phyloP scores from a whole-genome alignment of 2,888 invertebrate genomes.

The Drosophila fungiperda region DNA sequence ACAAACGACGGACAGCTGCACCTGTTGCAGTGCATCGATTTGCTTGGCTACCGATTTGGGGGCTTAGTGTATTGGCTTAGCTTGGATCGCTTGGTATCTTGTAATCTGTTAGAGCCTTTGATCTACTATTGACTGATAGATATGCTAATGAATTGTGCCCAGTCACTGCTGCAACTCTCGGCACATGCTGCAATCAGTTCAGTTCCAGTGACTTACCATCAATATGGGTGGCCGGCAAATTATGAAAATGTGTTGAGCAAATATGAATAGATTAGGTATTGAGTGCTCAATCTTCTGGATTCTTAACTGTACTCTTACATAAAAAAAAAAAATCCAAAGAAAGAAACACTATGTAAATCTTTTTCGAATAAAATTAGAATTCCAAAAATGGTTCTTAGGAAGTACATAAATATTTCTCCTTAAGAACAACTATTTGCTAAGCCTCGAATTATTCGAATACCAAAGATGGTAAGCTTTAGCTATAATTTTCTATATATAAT shows the following conservation, averaged over 20 bases:
- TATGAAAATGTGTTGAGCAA: conserved; percentile 25
- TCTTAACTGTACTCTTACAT: conserved; percentile 16
- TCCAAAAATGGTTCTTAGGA: background rate
- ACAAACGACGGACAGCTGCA: conserved; percentile 70
- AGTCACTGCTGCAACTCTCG: conserved; percentile 33
- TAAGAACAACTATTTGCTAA: background rate
- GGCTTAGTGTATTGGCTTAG: conserved; percentile 13
- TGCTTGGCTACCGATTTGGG: conserved; percentile 63
- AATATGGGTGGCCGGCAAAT: conserved; percentile 20
- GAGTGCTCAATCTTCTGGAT: background rate
- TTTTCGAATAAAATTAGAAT: background rate
- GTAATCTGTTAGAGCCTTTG: conserved; percentile 33
- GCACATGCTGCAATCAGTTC: conserved; percentile 51
- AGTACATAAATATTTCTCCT: background rate
- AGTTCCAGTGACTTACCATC: conserved; percentile 30
- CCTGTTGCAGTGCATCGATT: conserved; percentile 68
- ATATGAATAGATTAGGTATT: conserved; percentile 13
- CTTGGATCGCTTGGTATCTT: conserved; percentile 42
- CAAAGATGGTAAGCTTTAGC: background rate
- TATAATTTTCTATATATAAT: background rate
- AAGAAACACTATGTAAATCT: background rate
- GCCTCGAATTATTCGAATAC: background rate
- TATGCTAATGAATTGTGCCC: conserved; percentile 57
- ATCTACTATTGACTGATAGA: conserved; percentile 53
- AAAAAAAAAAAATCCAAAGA: background rate